Evolutionary conservation across 1,140 invertebrate genomes (phyloP), one percentile per base, ranked within the genome.

Genomic region (Drosophila bipectinata): DNA sequence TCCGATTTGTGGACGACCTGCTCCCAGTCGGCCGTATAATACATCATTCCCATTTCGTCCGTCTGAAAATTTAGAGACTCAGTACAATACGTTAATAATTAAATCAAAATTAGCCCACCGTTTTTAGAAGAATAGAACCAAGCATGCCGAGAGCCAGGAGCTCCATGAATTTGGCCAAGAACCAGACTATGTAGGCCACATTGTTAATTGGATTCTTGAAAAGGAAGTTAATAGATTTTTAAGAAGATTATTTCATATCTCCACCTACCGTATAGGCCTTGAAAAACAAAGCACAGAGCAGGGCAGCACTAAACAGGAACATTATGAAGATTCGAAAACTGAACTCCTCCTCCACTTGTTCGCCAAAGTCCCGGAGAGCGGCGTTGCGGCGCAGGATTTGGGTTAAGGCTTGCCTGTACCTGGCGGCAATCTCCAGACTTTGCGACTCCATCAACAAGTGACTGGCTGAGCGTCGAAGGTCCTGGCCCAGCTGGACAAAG

Each of bases 281-380:
- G n/a, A 85, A 91, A 18, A 82, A 71, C 62, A 80, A 51, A 9
- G 67, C 84, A 32, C 89, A 90, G 6, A 91, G 71, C 12, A 89
- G 47, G 0, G 54, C 75, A 0, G 88, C 71, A 9, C 89, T 91
- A 3, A 90, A 80, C 0, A 75, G 68, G 30, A 90, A 83, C 81
- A 87, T 76, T 5, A 90, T 64, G 32, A 91, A 90, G 5, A 90
- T 77, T 0, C 84, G 84, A 41, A 90, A 79, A 26, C 75, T 91
- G 30, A 87, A 90, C 18, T 90, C 78, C 15, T 57, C 39, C 51
- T 90, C 81, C 9, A 91, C 24, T 14, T 79, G 24, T 8, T 81
- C 53, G 3, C 71, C 81, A 57, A 90, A 91, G 0, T 59, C 55
- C 58, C 88, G 79, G 1, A 91, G 39, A 6, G 72, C 75, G 7